Conservation (phyloP, 2,113 vertebrate species). For the Festucalex cinctus region DNA sequence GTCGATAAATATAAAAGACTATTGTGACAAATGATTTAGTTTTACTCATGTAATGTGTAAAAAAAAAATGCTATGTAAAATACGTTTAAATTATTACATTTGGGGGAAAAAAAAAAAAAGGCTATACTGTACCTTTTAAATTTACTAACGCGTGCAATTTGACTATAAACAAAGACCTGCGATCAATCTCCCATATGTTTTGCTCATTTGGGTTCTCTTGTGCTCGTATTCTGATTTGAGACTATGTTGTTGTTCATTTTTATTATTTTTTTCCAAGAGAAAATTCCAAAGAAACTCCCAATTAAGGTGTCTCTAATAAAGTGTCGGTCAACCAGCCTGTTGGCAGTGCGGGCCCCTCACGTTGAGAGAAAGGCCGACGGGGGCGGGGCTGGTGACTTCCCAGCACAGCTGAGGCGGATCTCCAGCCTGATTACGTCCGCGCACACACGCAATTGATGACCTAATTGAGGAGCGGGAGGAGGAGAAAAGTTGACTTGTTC, state of each 20-base stretch:
- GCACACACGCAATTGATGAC: slow-evolving; percentile 70
- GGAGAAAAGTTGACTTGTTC: slow-evolving; percentile 62
- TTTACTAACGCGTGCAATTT: neutral
- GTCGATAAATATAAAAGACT: no score
- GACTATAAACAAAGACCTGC: neutral
- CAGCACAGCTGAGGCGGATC: slow-evolving; percentile 74
- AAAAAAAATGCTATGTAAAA: no score
- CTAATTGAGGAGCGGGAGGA: slow-evolving; percentile 69
- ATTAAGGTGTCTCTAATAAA: neutral
- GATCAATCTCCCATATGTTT: neutral
- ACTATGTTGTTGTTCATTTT: no score
- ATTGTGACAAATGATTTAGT: no score
- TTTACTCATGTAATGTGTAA: no score
- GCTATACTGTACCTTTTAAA: neutral
- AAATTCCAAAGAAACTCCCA: neutral
- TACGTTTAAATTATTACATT: no score
- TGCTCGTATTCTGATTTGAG: neutral
- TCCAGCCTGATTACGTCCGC: slow-evolving; percentile 58
- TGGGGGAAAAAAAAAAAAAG: neutral
- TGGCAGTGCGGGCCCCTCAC: neutral
- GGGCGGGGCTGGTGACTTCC: slow-evolving; percentile 45
- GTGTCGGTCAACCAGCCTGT: neutral
- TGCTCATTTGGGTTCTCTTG: neutral
- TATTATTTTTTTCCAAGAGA: neutral
- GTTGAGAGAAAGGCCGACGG: slow-evolving; percentile 41